Base-by-base conservation (phyloP, 2,113 vertebrate species). In the Indri indri region DNA sequence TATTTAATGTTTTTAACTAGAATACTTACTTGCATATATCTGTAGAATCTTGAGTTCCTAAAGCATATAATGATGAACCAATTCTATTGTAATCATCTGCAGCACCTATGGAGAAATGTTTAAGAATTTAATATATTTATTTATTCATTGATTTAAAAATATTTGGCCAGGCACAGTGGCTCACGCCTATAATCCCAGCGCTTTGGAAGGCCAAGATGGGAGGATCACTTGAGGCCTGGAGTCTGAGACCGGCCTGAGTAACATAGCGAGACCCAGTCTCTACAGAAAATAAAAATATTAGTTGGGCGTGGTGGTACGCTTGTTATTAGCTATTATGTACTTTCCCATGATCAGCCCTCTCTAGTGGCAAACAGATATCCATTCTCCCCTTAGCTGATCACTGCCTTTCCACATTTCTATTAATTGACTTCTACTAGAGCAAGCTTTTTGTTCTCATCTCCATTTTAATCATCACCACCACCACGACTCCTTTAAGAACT, bases 31-130 rank as follows among this genome's bases (percentile, higher is more conserved):
- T 99, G 99, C 99, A 99, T 98, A 99, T 99, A 97, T 99, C 99
- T 85, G 99, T 99, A 96, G 99, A 99, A 98, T 99, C 99, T 98
- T 99, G 99, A 0, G 99, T 99, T 98, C 99, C 99, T 98, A 99
- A 98, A 32, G 99, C 98, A 98, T 99, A 99, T 76, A 99, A 98
- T 23, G 99, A 99, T 96, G 99, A 99, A 90, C 99, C 99, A 98
- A 99, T 99, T 99, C 99, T 99, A 99, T 99, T 99, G 98, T 99
- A 99, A 98, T 99, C 99, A 89, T 99, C 99, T 8, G 99, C 99
- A 98, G 99, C 99, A 98, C 98, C 99, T 99, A 97, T 22, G 97
- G 97, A 98, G 98, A 97, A 98, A 96, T 25, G 96, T 63, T 98
- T 90, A 71, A 94, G 82, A 50, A 96, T 95, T 98, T 94, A 98